Evolutionary conservation across 2,113 vertebrate species (phyloP).

Genomic region (Antigone vipio): DNA sequence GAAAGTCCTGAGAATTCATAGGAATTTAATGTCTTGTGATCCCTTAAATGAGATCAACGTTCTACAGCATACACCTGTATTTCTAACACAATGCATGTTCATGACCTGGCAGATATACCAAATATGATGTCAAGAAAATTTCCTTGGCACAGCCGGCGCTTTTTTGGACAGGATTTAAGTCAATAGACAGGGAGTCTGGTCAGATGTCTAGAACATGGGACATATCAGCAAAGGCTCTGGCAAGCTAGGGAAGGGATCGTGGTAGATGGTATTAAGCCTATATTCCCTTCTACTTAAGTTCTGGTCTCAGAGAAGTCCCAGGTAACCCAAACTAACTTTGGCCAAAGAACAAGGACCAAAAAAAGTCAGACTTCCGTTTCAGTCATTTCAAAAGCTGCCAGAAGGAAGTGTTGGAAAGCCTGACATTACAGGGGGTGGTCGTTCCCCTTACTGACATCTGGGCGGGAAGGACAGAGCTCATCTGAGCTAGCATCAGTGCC

Average conservation of each 20-base stretch:
- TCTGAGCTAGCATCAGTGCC: background rate
- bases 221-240: background rate
- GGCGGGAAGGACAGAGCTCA: background rate
- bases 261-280: background rate
- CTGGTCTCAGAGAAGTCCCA: background rate
- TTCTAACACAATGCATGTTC: background rate
- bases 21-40: background rate
- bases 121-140: background rate
- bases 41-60: background rate
- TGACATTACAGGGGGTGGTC: background rate
- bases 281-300: background rate
- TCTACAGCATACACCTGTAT: background rate
- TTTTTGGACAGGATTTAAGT: background rate
- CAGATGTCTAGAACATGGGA: background rate
- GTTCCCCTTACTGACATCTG: background rate
- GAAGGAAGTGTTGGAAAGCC: background rate
- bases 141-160: background rate
- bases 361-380: background rate
- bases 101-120: background rate
- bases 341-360: background rate
- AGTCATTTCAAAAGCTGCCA: background rate
- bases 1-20: slow-evolving; percentile 8
- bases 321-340: background rate
- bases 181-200: background rate
- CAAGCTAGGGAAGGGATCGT: background rate